A percentile compares a stretch with the other conserved stretches of the same genome.
Conservation (phyloP, 2,888 invertebrate species). For the Limnephilus marmoratus region DNA sequence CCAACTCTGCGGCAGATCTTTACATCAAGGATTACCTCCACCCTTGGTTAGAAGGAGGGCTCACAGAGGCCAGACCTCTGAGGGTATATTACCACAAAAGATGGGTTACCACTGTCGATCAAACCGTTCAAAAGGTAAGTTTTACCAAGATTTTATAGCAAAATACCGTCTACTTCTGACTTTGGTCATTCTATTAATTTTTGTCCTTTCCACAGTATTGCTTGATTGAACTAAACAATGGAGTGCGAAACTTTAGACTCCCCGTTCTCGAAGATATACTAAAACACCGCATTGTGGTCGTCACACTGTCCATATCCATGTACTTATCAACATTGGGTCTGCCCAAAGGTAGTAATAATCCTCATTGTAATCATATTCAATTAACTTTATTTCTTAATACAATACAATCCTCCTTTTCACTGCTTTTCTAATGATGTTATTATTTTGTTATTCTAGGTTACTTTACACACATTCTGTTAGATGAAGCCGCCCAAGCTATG, state of each 20-base stretch:
- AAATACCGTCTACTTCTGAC: not conserved
- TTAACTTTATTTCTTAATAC: constrained; percentile 14
- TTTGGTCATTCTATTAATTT: constrained; percentile 2
- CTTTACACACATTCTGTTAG: constrained; percentile 89
- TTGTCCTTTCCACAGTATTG: constrained; percentile 80
- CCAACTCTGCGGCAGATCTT: constrained; percentile 91
- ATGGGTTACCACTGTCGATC: constrained; percentile 87
- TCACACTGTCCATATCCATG: constrained; percentile 88
- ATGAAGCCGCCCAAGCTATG: constrained; percentile 92
- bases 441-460: constrained; percentile 71
- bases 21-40: constrained; percentile 91
- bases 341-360: constrained; percentile 75
- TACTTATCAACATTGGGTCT: constrained; percentile 83
- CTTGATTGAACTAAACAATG: constrained; percentile 79
- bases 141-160: not conserved
- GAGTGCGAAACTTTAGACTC: constrained; percentile 79
- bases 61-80: constrained; percentile 82
- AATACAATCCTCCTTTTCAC: not conserved
- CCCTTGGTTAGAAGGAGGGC: constrained; percentile 83
- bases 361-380: constrained; percentile 6
- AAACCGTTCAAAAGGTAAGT: constrained; percentile 80
- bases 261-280: constrained; percentile 85
- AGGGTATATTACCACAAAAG: constrained; percentile 89
- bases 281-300: constrained; percentile 85
- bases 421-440: constrained; percentile 5